Evolutionary conservation across 2,797 vertebrate genomes (phyloP).

Genomic region (Chrysocyon brachyurus): DNA sequence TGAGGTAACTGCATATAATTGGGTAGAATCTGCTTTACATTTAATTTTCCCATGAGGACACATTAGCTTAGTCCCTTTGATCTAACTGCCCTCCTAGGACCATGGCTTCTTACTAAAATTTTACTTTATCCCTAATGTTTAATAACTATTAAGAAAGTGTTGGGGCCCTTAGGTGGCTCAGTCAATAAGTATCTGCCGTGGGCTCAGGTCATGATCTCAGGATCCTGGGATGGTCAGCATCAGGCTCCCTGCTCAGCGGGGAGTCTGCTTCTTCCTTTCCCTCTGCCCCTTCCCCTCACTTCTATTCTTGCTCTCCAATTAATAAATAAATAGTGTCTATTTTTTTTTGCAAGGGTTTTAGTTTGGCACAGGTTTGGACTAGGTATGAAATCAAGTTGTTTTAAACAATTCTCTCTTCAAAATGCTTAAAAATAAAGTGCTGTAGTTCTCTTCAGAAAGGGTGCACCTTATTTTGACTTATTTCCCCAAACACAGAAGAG

Average conservation of each 20-base stretch:
- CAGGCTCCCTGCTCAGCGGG: neutral
- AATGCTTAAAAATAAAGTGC: neutral
- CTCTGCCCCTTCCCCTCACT: neutral
- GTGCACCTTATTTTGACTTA: neutral
- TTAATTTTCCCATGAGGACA: neutral
- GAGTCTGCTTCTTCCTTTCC: neutral
- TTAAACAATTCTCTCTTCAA: neutral
- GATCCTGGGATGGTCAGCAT: neutral
- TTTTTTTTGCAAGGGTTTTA: neutral
- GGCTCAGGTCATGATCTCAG: neutral
- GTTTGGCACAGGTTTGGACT: neutral
- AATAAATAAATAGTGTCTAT: neutral
- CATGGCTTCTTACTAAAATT: neutral
- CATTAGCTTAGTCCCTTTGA: neutral
- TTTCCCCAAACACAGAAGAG: neutral
- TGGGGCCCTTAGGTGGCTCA: neutral
- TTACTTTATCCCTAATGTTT: neutral
- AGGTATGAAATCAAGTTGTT: neutral
- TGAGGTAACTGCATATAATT: neutral
- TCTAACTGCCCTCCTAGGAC: neutral
- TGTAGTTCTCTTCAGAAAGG: neutral
- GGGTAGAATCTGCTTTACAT: neutral
- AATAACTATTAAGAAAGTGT: neutral
- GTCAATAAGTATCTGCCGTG: neutral
- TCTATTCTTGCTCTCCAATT: neutral